Base-by-base conservation (phyloP, 2,888 invertebrate species). In the Athrips mouffetella region DNA sequence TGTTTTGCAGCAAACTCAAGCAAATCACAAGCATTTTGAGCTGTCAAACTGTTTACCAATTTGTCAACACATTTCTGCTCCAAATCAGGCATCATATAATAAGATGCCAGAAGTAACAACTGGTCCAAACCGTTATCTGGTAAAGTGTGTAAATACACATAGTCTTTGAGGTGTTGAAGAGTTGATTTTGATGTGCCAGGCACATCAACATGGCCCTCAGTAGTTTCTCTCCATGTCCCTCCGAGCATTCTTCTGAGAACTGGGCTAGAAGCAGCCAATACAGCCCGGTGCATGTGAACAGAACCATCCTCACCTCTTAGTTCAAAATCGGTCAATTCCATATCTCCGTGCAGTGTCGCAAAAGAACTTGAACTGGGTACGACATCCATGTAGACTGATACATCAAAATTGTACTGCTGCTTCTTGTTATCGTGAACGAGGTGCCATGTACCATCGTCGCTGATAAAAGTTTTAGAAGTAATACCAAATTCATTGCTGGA, bases 1-100 rank as follows among this genome's bases (percentile, higher is more conserved):
- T 76, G 64, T 51, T 66, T 70, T 0, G 63, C 63, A 1, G 78
- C 70, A 37, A 79, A 77, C 47, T 76, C 70, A 2, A 76, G 55
- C 18, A 73, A 46, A 1, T 74, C 67, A 41, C 55, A 59, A 1
- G 62, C 57, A 47, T 63, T 63, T 23, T 60, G 50, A 2, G 67
- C 57, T 2, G 55, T 58, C 47, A 65, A 41, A 7, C 53, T 47
- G 23, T 47, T 41, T 13, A 72, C 62, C n/a, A 79, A 33, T 30
- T 65, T 65, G 37, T 68, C 60, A 4, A 75, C 67, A 51, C 79
- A 78, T 42, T 59, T 67, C 53, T 63, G 63, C 48, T 76, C 75
- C 29, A 79, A 57, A 29, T 72, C 73, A 4, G 70, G 68, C 63
- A 79, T 78, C 59, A 75, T 71, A 47, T 76, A 79, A 37, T 64